Percentiles rank a stretch among this genome's conserved stretches.
Evolutionary conservation across 2,113 vertebrate genomes (phyloP).

Genomic region (Paradisaea rubra): DNA sequence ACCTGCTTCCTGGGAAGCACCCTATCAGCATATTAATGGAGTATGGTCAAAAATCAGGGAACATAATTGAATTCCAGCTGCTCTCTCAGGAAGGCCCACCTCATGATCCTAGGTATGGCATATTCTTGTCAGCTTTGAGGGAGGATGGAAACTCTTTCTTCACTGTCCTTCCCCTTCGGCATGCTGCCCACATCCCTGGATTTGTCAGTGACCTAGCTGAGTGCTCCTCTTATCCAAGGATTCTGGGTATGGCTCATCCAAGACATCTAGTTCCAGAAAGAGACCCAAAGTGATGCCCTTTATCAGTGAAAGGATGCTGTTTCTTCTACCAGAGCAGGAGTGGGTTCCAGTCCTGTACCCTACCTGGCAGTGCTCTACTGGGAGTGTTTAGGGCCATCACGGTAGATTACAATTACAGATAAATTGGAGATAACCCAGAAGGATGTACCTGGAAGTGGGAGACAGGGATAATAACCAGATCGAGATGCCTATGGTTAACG

Average conservation of each 20-base stretch:
- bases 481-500: not conserved
- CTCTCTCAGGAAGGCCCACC: slow-evolving; percentile 90
- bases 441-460: not conserved
- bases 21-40: slow-evolving; percentile 90
- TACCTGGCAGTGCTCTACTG: not conserved
- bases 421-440: not conserved
- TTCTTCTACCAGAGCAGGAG: not conserved
- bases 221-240: not conserved
- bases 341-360: not conserved
- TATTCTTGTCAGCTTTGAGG: not conserved
- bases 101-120: slow-evolving; percentile 88
- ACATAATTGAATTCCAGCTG: slow-evolving; percentile 85
- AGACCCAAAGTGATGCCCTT: not conserved
- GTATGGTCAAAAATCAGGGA: slow-evolving; percentile 88
- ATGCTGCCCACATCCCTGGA: accelerated
- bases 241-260: not conserved
- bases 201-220: not conserved
- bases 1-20: slow-evolving; percentile 84
- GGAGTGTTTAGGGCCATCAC: not conserved
- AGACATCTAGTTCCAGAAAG: not conserved
- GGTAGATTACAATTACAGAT: not conserved
- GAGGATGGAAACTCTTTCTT: not conserved
- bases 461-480: not conserved
- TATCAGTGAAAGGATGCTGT: not conserved
- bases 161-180: not conserved